Base-by-base conservation (phyloP, 2,113 vertebrate genomes). In the Helogale parvula region DNA sequence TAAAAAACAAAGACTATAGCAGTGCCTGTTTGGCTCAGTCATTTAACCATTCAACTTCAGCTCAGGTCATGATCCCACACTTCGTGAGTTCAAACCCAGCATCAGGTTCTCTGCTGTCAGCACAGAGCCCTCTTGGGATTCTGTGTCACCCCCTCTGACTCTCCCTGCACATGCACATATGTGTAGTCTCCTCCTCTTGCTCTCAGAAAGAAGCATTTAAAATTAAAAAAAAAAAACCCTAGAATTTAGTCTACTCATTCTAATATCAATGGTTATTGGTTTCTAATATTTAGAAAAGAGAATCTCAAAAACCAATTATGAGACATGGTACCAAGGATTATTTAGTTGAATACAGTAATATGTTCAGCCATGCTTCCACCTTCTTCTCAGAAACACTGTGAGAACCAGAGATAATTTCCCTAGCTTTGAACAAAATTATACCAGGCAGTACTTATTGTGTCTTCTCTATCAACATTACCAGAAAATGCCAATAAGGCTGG, bases 281-380 rank as follows among this genome's bases (percentile, higher is more conserved):
- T 72, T 92, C 88, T 94, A 91, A 96, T 25, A 84, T 57, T 80
- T 52, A 93, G 69, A 82, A 92, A 92, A 96, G 63, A 93, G 95
- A 92, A 60, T 54, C 45, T 94, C 57, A 96, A 85, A 97, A 89
- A 16, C 50, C 54, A 83, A 85, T 57, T 16, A 52, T 15, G 60
- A 66, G 63, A 72, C 60, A 31, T 63, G 35, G 54, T 41, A 77
- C 16, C 80, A 66, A 97, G 29, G 52, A 71, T 50, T n/a, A 23
- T 47, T 82, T 68, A 72, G 45, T 38, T 82, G 60, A 85, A 41
- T 23, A 90, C 5, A 47, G n/a, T 50, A 63, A 65, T 16, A 41
- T 83, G 79, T 90, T 91, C 38, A 91, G 60, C 45, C 47, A 80
- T 27, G 38, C 12, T 19, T 41, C 38, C 33, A 31, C 33, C 1